Base-by-base conservation (phyloP, 2,113 vertebrate species). In the Orcinus orca region DNA sequence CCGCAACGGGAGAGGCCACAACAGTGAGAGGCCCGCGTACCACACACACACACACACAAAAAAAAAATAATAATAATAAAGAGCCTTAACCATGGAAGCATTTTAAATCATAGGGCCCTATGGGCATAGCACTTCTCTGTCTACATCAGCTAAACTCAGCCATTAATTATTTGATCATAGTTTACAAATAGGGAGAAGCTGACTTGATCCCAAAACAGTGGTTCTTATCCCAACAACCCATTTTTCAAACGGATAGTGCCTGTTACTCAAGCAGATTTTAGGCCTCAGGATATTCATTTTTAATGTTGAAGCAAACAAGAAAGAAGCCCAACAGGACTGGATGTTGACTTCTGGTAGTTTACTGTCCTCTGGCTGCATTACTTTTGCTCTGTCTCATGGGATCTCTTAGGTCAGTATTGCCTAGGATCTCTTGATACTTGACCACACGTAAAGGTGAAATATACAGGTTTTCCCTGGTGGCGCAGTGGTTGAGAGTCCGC, bases 201-300 rank as follows among this genome's bases (percentile, higher is more conserved):
- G 38, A 63, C 26, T 62, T 1, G 6, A n/a, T 95, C 58, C 63
- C 29, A 55, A 74, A 47, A 38, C 9, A 86, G 20, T 33, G 15
- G 5, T 88, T 79, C 31, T 83, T 85, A 55, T 84, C 33, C 62
- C 50, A 90, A 50, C 21, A 36, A 41, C n/a, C 41, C 17, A 77
- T 62, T 97, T 89, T 91, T 86, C 63, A 50, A 44, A 73, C 6
- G 55, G 20, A 25, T 63, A 65, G 7, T 33, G 1, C 15, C 74
- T 97, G 18, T 93, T 55, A 55, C 53, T n/a, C 36, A 70, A 90
- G 67, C 10, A 80, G 55, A 88, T 93, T 93, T 92, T 58, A 82
- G 36, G 60, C 36, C 63, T 62, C n/a, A 38, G 68, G 15, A 36
- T 81, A 58, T 73, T 14, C 21, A 60, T 93, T 84, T 97, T 93